Conservation (phyloP, 2,888 invertebrate species). For the Diadromus collaris region DNA sequence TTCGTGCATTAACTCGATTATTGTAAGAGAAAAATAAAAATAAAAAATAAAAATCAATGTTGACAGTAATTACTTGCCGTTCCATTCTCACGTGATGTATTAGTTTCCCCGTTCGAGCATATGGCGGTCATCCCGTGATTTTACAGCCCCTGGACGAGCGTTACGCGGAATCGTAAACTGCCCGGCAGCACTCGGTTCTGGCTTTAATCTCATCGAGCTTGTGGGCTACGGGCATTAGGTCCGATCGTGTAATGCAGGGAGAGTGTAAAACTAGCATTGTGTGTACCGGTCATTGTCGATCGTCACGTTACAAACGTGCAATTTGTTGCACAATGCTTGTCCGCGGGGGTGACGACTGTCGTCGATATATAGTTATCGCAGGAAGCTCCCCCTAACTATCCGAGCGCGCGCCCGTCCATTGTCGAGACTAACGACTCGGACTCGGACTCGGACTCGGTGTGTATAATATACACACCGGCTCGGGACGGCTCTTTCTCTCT, state of each 20-base stretch:
- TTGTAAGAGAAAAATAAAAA: slow-evolving; percentile 35
- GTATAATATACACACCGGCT: slow-evolving; percentile 39
- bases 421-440: slow-evolving; percentile 69
- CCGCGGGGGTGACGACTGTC: slow-evolving; percentile 50
- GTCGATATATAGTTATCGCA: slow-evolving; percentile 28
- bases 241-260: slow-evolving; percentile 36
- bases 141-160: slow-evolving; percentile 59
- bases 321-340: slow-evolving; percentile 70
- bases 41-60: slow-evolving; percentile 30
- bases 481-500: slow-evolving; percentile 27
- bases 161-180: slow-evolving; percentile 26
- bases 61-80: slow-evolving; percentile 39
- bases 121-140: slow-evolving; percentile 74
- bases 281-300: slow-evolving; percentile 54
- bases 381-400: slow-evolving; percentile 38
- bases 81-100: slow-evolving; percentile 21
- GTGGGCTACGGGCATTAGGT: slow-evolving; percentile 42
- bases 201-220: slow-evolving; percentile 64
- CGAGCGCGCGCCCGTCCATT: slow-evolving; percentile 61
- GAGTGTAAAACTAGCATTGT: slow-evolving; percentile 41
- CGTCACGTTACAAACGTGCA: slow-evolving; percentile 67
- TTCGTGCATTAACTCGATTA: slow-evolving; percentile 26
- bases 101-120: slow-evolving; percentile 64
- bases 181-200: slow-evolving; percentile 53
- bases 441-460: slow-evolving; percentile 36